Evolutionary conservation across 2,797 vertebrate species (phyloP).

Genomic region (Threskiornis aethiopicus): DNA sequence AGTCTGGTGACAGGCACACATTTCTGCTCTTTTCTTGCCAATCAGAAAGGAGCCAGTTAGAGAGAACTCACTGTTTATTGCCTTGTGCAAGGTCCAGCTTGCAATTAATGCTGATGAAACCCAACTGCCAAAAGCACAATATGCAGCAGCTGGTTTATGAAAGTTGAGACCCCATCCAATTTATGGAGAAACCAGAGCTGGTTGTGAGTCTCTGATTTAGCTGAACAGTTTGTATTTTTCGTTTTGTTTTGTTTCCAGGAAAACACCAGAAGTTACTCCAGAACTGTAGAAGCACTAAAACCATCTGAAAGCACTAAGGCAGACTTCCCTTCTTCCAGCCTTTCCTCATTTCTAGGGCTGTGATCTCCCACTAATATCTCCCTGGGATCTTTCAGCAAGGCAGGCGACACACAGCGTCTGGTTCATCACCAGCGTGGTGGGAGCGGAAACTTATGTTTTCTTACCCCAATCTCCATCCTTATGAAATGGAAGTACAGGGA

Average conservation of each 20-base stretch:
- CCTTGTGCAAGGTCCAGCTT: constrained; percentile 51
- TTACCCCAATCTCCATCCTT: neutral
- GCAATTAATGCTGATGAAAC: constrained; percentile 59
- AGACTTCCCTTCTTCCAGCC: constrained; percentile 21
- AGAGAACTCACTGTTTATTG: constrained; percentile 23
- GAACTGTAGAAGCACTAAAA: constrained; percentile 7
- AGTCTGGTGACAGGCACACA: neutral
- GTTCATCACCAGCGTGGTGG: neutral
- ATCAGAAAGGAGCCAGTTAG: constrained; percentile 7
- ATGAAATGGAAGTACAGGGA: neutral
- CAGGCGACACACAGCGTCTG: neutral
- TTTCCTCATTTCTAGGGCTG: constrained; percentile 36
- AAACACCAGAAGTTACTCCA: constrained; percentile 59
- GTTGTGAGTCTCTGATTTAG: constrained; percentile 40
- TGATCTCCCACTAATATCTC: constrained; percentile 36
- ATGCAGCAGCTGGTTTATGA: constrained; percentile 58
- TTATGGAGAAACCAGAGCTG: constrained; percentile 50
- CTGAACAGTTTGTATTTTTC: constrained; percentile 31
- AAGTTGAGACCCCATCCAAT: constrained; percentile 46
- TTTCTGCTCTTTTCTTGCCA: constrained; percentile 3
- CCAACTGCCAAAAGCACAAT: constrained; percentile 58
- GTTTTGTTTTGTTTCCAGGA: constrained; percentile 56
- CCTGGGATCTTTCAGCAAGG: constrained; percentile 52
- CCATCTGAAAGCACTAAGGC: constrained; percentile 50
- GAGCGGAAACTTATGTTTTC: constrained; percentile 3